Conservation (phyloP, 2,888 invertebrate species). For the Cephalotes varians region DNA sequence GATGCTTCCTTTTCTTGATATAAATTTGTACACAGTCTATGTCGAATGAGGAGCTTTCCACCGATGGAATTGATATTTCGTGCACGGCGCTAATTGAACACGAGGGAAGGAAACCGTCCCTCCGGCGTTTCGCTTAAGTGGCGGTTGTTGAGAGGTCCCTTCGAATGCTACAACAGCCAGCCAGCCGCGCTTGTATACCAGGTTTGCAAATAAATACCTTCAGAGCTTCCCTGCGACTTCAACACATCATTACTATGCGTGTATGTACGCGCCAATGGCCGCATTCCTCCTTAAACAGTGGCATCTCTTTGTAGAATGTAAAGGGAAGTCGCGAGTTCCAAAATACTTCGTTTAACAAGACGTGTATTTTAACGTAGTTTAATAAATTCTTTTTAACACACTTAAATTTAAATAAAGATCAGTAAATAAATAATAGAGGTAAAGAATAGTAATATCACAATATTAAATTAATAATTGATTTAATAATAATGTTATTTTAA, state of each 20-base stretch:
- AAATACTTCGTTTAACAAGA: neutral
- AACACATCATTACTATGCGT: constrained; percentile 58
- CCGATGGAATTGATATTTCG: constrained; percentile 73
- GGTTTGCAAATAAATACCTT: constrained; percentile 71
- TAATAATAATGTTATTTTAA: too few species aligned
- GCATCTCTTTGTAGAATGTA: neutral
- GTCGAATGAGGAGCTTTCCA: constrained; percentile 62
- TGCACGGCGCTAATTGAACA: constrained; percentile 73
- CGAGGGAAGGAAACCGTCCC: constrained; percentile 69
- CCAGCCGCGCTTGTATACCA: constrained; percentile 59
- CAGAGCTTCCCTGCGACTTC: constrained; percentile 66
- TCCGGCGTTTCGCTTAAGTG: constrained; percentile 72
- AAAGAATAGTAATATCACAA: too few species aligned
- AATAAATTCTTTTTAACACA: neutral
- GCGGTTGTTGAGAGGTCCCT: constrained; percentile 70
- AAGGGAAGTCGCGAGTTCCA: neutral
- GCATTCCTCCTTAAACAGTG: neutral
- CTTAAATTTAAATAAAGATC: neutral
- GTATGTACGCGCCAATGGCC: constrained; percentile 8
- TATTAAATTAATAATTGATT: too few species aligned
- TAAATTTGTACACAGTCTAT: constrained; percentile 57
- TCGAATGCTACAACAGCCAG: constrained; percentile 66
- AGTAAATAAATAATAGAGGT: too few species aligned
- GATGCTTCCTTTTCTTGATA: neutral
- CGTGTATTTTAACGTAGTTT: neutral